Evolutionary conservation across 1,140 invertebrate genomes (phyloP).

Genomic region (Cardiocondyla obscurior): DNA sequence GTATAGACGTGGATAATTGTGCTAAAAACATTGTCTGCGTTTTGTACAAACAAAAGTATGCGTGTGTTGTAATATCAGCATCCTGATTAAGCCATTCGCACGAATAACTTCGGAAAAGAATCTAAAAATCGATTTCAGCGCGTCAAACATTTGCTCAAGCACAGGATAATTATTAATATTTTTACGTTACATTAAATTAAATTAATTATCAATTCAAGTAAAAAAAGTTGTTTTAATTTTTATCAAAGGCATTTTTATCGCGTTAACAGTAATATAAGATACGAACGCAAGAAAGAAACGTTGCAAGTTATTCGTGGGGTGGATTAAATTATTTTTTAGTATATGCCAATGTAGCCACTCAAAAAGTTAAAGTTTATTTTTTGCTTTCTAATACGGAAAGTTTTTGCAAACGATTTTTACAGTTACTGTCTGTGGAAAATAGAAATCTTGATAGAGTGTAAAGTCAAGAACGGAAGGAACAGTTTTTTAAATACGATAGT

Average conservation of each 20-base stretch:
- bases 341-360: conserved; percentile 67
- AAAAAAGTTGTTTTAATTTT: conserved; percentile 9
- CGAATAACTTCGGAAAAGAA: conserved; percentile 61
- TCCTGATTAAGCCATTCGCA: conserved; percentile 69
- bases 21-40: conserved; percentile 55
- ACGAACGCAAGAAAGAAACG: not conserved
- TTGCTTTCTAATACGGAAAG: conserved; percentile 67
- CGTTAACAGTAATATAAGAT: conserved; percentile 16
- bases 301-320: conserved; percentile 68
- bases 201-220: not conserved
- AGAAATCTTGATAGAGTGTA: conserved; percentile 67
- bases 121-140: conserved; percentile 13
- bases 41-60: conserved; percentile 65
- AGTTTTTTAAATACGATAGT: conserved; percentile 73
- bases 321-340: conserved; percentile 71
- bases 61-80: conserved; percentile 72
- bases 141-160: conserved; percentile 6
- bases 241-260: not conserved
- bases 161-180: not conserved
- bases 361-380: conserved; percentile 71
- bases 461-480: conserved; percentile 66
- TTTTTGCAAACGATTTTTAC: conserved; percentile 66
- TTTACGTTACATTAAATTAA: not conserved
- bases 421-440: conserved; percentile 63
- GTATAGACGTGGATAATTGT: conserved; percentile 64